phyloP scores from a whole-genome alignment of 2,888 invertebrate genomes.

The Cremastinae sp. region DNA sequence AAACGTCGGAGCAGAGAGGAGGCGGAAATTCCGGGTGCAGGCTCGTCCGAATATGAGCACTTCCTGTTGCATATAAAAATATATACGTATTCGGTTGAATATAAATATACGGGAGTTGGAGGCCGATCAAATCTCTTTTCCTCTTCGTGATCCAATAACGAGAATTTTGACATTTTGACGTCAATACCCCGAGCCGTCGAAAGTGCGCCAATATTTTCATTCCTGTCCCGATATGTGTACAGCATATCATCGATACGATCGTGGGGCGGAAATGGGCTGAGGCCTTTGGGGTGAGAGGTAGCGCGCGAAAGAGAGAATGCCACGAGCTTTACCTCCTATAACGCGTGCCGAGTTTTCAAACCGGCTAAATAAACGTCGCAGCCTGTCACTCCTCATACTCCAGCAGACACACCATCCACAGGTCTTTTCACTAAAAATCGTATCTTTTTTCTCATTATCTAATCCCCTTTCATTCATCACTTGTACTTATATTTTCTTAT shows the following conservation, averaged over 20 bases:
- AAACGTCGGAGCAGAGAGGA: conserved; percentile 14
- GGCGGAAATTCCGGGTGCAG: conserved; percentile 4
- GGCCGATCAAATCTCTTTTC: too few relatives aligned
- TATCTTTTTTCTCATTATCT: too few relatives aligned
- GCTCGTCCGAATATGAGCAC: conserved; percentile 28
- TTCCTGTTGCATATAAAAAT: conserved; percentile 29
- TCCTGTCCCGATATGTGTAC: conserved; percentile 46
- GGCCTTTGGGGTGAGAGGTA: not conserved
- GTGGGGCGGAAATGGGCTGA: conserved; percentile 22
- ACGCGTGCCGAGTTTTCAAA: conserved; percentile 35
- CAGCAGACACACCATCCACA: too few relatives aligned
- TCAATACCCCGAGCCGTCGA: conserved; percentile 47
- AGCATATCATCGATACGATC: conserved; percentile 55
- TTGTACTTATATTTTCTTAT: too few relatives aligned
- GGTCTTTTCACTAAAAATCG: too few relatives aligned
- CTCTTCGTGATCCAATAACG: conserved; percentile 57
- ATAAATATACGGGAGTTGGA: too few relatives aligned
- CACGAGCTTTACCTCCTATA: conserved; percentile 8
- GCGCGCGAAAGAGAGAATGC: not conserved
- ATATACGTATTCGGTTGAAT: conserved; percentile 18
- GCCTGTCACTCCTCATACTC: conserved; percentile 27
- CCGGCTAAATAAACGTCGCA: conserved; percentile 58
- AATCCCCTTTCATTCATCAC: too few relatives aligned
- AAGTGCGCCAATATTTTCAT: conserved; percentile 59
- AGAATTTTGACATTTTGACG: conserved; percentile 60